Percentiles rank a stretch among this genome's conserved stretches.
phyloP scores from a whole-genome alignment of 1,140 invertebrate species.

The Panagrolaimus sp. region DNA sequence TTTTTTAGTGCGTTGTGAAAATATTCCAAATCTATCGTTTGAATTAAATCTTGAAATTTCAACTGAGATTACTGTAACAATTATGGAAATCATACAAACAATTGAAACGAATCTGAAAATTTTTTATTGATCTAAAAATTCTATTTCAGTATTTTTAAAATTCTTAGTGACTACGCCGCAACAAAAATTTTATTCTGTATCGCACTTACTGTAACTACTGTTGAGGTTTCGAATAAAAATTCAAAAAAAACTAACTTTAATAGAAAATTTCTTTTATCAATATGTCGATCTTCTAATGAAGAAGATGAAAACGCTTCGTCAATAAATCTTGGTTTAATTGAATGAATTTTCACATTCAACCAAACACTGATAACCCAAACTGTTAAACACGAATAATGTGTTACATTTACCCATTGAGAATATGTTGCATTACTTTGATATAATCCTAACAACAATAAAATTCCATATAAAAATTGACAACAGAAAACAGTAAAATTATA shows the following conservation, averaged over 20 bases:
- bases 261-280: conserved; percentile 5
- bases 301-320: conserved; percentile 8
- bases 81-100: not conserved
- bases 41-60: conserved; percentile 1
- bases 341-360: not conserved
- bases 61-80: not conserved
- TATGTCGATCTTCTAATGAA: not conserved
- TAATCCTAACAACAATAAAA: not conserved
- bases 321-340: conserved; percentile 8
- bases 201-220: no score
- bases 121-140: no score
- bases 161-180: no score
- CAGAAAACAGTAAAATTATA: not conserved
- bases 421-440: not conserved
- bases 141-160: no score
- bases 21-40: conserved; percentile 5
- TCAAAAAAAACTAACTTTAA: conserved; percentile 5
- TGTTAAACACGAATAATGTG: not conserved
- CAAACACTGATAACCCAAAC: conserved; percentile 4
- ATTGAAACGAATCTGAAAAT: not conserved
- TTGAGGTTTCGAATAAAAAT: no score
- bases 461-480: not conserved
- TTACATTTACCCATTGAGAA: not conserved
- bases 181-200: not conserved
- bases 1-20: not conserved